A percentile compares a stretch with the other conserved stretches of the same genome.
These are phyloP conservation scores for Adineta ricciae DNA, from an alignment of 2,888 invertebrate genomes.

Conservation along the genomic window DNA sequence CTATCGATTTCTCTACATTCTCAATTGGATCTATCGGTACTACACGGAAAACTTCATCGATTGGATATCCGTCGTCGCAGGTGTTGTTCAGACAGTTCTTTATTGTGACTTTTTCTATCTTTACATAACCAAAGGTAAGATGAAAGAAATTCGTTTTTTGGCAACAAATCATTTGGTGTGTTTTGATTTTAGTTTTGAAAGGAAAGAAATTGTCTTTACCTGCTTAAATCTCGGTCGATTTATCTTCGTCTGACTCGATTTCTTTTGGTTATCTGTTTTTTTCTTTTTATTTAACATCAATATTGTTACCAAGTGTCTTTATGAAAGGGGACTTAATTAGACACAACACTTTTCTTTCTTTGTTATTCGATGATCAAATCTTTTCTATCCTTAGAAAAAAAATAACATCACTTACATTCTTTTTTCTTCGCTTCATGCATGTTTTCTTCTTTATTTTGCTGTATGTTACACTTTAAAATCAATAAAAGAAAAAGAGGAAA, in stretches of 20 bases:
- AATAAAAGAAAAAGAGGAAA: not conserved
- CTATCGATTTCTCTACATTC: conserved; percentile 68
- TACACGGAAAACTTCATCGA: conserved; percentile 85
- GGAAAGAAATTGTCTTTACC: conserved; percentile 32
- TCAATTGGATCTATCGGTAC: conserved; percentile 86
- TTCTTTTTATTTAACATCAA: not conserved
- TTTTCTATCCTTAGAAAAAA: not conserved
- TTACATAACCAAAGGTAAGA: conserved; percentile 80
- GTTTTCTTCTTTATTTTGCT: not conserved
- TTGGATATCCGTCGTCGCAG: conserved; percentile 89
- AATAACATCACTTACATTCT: not conserved
- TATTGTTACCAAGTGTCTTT: not conserved
- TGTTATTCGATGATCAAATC: not conserved
- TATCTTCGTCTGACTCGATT: not conserved
- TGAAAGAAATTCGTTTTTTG: not conserved
- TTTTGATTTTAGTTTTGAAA: conserved; percentile 32
- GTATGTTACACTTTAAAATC: not conserved
- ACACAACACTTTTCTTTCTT: not conserved
- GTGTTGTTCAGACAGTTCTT: conserved; percentile 87
- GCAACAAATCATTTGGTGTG: not conserved
- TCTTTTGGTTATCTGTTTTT: not conserved
- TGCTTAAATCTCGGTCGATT: conserved; percentile 20
- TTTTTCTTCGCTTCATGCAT: not conserved
- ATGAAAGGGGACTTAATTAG: not conserved
- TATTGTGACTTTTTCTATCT: conserved; percentile 99